Conservation (phyloP, 2,888 invertebrate genomes). For the Bombylius discolor region DNA sequence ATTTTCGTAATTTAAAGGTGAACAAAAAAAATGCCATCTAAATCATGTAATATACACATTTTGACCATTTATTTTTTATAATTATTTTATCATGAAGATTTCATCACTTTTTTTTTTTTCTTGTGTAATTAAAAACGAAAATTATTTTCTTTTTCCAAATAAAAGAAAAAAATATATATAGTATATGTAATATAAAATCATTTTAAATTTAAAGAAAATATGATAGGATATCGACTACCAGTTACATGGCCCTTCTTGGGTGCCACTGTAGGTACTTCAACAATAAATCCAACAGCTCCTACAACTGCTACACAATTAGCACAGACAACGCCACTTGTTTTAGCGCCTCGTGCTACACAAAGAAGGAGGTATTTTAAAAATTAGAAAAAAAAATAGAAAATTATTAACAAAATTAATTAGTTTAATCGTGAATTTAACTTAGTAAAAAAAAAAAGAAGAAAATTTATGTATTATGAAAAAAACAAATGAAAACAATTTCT, state of each 20-base stretch:
- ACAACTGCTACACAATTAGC: constrained; percentile 35
- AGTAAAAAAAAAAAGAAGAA: not conserved
- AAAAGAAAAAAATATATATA: constrained; percentile 15
- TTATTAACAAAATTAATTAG: not conserved
- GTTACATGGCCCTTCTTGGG: constrained; percentile 66
- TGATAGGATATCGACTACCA: constrained; percentile 61
- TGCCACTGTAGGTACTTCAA: constrained; percentile 37
- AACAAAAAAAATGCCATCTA: too few relatives aligned
- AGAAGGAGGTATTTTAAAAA: constrained; percentile 51
- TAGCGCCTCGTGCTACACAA: constrained; percentile 59
- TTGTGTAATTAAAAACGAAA: not conserved
- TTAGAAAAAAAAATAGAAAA: constrained; percentile 3
- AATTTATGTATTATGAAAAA: too few relatives aligned
- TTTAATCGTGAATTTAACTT: not conserved
- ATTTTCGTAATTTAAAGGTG: too few relatives aligned
- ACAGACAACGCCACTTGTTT: constrained; percentile 41
- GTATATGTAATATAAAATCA: not conserved
- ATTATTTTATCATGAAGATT: too few relatives aligned
- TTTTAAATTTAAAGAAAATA: not conserved
- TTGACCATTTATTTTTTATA: too few relatives aligned
- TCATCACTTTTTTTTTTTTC: too few relatives aligned
- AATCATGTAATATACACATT: too few relatives aligned
- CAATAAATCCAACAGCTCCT: constrained; percentile 46
- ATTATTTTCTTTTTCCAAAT: not conserved
- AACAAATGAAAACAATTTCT: too few relatives aligned